Percentiles rank a stretch among this genome's conserved stretches.
Conservation (phyloP, 2,797 vertebrate species). For the Sebastes matsubarae region DNA sequence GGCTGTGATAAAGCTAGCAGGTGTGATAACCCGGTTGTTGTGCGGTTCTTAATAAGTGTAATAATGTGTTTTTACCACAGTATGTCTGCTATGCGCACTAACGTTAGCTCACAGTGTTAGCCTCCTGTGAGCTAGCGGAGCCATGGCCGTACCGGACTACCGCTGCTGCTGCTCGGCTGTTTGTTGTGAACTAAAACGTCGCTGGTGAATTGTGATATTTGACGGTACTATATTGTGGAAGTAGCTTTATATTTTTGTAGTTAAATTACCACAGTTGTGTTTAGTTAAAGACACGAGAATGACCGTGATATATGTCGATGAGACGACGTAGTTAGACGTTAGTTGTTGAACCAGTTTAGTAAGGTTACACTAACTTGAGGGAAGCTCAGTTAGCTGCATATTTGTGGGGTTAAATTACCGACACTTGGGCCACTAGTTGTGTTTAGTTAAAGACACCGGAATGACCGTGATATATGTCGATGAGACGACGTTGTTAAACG, state of each 20-base stretch:
- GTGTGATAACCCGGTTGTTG: background rate
- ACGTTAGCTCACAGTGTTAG: constrained; percentile 63
- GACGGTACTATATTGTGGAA: background rate
- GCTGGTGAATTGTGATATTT: background rate
- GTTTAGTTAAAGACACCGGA: background rate
- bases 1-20: rapidly evolving
- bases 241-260: no score
- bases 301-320: background rate
- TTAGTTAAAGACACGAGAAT: background rate
- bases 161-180: background rate
- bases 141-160: background rate
- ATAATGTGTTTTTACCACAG: constrained; percentile 7
- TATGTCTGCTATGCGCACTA: constrained; percentile 17
- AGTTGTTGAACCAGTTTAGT: constrained; percentile 48
- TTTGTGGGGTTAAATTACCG: no score
- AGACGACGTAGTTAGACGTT: background rate
- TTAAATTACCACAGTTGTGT: background rate
- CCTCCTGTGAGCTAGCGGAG: constrained; percentile 54
- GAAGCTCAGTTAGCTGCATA: background rate
- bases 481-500: background rate
- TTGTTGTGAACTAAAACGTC: constrained; percentile 9
- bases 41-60: background rate
- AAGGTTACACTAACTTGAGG: constrained; percentile 29
- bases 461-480: background rate
- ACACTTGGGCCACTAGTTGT: rapidly evolving